Percentiles rank a stretch among this genome's conserved stretches.
These are phyloP conservation scores for Hirtodrosophila trivittata DNA, from an alignment of 2,888 invertebrate genomes.

Conservation along the genomic window DNA sequence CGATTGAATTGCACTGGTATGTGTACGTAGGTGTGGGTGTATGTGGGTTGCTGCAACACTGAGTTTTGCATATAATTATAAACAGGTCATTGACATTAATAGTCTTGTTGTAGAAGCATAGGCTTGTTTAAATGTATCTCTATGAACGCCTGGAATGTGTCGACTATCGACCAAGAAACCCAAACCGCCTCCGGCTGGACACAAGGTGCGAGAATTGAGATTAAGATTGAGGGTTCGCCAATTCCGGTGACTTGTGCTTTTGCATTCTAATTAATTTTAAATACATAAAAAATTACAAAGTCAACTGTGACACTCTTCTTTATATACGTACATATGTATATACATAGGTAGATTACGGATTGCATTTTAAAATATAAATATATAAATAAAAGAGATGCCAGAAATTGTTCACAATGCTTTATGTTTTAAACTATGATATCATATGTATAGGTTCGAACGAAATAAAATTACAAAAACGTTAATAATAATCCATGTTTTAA, in stretches of 20 bases:
- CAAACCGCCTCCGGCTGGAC: slow-evolving; percentile 14
- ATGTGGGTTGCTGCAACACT: slow-evolving; percentile 42
- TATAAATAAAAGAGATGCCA: too few relatives aligned
- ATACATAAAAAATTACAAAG: background rate
- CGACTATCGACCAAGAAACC: slow-evolving; percentile 19
- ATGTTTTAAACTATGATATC: too few relatives aligned
- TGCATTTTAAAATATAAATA: too few relatives aligned
- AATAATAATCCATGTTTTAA: too few relatives aligned
- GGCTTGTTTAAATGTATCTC: slow-evolving; percentile 30
- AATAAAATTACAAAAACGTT: too few relatives aligned
- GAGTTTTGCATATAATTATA: slow-evolving; percentile 75
- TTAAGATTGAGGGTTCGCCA: slow-evolving; percentile 13
- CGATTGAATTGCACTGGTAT: slow-evolving; percentile 54
- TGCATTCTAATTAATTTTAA: background rate
- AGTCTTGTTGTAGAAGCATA: slow-evolving; percentile 31
- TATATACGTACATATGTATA: too few relatives aligned
- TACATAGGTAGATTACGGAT: too few relatives aligned
- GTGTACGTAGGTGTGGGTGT: slow-evolving; percentile 9
- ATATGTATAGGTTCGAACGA: too few relatives aligned
- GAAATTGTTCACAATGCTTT: too few relatives aligned
- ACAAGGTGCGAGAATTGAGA: slow-evolving; percentile 27
- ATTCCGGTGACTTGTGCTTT: slow-evolving; percentile 16
- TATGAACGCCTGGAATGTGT: slow-evolving; percentile 14
- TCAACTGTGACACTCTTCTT: too few relatives aligned
- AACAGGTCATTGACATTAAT: slow-evolving; percentile 73